A percentile compares a stretch with the other conserved stretches of the same genome.
Evolutionary conservation across 2,888 invertebrate genomes (phyloP).

Genomic region (Andrena camellia): DNA sequence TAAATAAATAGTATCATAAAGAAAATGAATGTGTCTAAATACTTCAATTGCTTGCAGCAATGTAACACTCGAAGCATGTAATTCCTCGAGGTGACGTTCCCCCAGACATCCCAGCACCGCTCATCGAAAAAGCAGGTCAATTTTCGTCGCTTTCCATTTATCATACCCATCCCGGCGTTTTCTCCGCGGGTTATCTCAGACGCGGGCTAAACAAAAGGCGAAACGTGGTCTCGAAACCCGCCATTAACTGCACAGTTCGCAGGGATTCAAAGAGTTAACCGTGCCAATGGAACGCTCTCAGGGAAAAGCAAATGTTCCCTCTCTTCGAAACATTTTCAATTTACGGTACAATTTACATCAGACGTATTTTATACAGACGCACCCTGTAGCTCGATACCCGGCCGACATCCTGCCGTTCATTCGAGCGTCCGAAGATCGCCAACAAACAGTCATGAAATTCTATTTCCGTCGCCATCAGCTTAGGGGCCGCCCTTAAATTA

Average conservation of each 20-base stretch:
- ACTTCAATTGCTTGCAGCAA: not conserved
- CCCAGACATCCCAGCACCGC: not conserved
- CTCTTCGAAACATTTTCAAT: conserved; percentile 43
- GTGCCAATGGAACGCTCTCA: conserved; percentile 25
- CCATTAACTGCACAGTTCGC: not conserved
- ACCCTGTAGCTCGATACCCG: not conserved
- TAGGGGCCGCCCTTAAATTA: too few species aligned
- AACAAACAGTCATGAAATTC: conserved; percentile 46
- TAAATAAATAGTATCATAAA: too few species aligned
- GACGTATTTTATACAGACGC: conserved; percentile 38
- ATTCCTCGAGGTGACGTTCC: not conserved
- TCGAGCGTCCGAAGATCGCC: conserved; percentile 4
- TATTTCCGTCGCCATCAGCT: conserved; percentile 31
- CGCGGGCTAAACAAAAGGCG: conserved; percentile 15
- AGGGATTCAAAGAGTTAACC: conserved; percentile 15
- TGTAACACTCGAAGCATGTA: not conserved
- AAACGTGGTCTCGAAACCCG: not conserved
- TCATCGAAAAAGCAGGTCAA: not conserved
- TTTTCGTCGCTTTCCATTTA: not conserved
- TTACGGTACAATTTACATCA: conserved; percentile 41
- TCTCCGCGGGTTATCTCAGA: not conserved
- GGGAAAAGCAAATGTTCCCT: conserved; percentile 22
- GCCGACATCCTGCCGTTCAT: conserved; percentile 17
- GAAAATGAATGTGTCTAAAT: not conserved
- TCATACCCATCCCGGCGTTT: not conserved